These are phyloP conservation scores for Coregonus clupeaformis DNA, from an alignment of 2,113 vertebrate species.

Conservation along the genomic window DNA sequence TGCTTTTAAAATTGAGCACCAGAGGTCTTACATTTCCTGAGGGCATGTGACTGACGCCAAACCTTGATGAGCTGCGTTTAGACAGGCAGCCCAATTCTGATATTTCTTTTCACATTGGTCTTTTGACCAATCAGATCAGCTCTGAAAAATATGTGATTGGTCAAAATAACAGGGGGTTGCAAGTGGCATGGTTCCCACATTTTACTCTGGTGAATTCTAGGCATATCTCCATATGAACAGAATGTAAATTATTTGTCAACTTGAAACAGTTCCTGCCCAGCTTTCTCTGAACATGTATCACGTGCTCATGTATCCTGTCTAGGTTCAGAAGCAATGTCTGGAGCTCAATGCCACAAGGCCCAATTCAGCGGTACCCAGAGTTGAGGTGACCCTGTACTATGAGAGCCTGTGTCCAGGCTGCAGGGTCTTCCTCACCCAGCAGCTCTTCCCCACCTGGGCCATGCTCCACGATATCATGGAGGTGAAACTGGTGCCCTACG, in stretches of 20 bases:
- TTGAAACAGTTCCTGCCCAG: too few relatives aligned
- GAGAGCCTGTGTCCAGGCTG: slow-evolving; percentile 83
- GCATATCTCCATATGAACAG: too few relatives aligned
- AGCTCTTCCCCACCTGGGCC: slow-evolving; percentile 85
- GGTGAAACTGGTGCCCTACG: slow-evolving; percentile 86
- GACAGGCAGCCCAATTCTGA: too few relatives aligned
- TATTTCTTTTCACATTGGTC: too few relatives aligned
- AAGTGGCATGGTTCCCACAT: too few relatives aligned
- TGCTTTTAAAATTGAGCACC: slow-evolving; percentile 59
- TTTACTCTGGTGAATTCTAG: too few relatives aligned
- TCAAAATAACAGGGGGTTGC: too few relatives aligned
- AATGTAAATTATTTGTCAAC: too few relatives aligned
- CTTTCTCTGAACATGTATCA: not conserved
- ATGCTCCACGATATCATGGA: slow-evolving; percentile 78
- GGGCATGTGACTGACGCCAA: slow-evolving; percentile 50
- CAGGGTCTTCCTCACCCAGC: slow-evolving; percentile 70
- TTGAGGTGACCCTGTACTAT: slow-evolving; percentile 82
- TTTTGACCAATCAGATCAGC: too few relatives aligned
- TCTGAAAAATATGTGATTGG: too few relatives aligned
- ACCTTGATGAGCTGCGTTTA: not conserved
- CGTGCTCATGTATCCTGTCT: not conserved
- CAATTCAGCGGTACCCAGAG: slow-evolving; percentile 15
- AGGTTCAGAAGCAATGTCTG: slow-evolving; percentile 76
- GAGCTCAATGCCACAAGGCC: slow-evolving; percentile 49
- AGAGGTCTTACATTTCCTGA: slow-evolving; percentile 46